Conservation (phyloP, 2,888 invertebrate species). For the Poecilus cupreus region DNA sequence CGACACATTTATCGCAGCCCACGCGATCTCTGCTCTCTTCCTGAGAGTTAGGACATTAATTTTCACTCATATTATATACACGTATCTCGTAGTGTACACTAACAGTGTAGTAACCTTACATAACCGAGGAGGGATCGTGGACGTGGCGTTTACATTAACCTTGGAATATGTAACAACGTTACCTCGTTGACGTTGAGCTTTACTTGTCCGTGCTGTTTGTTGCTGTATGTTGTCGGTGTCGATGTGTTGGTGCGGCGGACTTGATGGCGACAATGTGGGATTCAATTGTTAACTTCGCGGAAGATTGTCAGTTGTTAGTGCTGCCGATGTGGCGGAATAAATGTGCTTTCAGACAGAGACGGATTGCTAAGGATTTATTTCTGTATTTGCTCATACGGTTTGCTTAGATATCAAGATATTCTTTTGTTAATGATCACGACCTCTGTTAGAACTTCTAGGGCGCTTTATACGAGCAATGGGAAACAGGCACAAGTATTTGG, state of each 20-base stretch:
- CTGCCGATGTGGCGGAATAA: constrained; percentile 27
- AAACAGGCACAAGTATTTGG: too few species aligned
- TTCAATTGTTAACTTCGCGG: constrained; percentile 59
- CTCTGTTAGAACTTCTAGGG: too few species aligned
- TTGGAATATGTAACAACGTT: constrained; percentile 32
- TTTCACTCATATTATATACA: background rate
- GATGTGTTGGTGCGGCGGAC: constrained; percentile 6
- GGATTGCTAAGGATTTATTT: background rate
- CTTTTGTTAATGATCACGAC: too few species aligned
- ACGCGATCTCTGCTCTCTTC: constrained; percentile 28
- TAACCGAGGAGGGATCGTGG: constrained; percentile 28
- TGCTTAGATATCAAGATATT: too few species aligned
- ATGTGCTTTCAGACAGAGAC: background rate
- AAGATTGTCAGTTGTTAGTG: constrained; percentile 42
- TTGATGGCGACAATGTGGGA: constrained; percentile 56
- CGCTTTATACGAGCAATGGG: too few species aligned
- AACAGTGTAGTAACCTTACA: constrained; percentile 30
- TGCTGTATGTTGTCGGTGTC: background rate
- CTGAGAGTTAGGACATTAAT: constrained; percentile 9
- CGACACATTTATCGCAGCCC: constrained; percentile 46
- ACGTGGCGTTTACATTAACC: constrained; percentile 43
- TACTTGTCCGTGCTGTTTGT: background rate
- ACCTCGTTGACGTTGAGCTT: background rate
- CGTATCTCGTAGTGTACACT: background rate
- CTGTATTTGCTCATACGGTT: too few species aligned